phyloP scores from a whole-genome alignment of 2,113 vertebrate species.

The Ardeotis arabs region DNA sequence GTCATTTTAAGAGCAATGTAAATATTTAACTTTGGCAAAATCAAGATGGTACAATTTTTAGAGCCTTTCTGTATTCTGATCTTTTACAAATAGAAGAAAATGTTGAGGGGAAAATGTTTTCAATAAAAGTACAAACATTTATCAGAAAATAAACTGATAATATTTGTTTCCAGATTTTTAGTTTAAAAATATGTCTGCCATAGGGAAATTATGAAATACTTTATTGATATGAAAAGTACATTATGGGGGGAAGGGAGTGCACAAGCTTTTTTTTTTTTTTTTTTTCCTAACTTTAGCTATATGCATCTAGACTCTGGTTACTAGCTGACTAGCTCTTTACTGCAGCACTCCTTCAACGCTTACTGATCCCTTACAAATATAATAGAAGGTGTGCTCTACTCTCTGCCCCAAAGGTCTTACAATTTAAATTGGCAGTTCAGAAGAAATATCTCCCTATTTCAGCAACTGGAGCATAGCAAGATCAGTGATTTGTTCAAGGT shows the following conservation, averaged over 20 bases:
- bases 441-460: conserved; percentile 76
- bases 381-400: conserved; percentile 12
- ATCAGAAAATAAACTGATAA: background rate
- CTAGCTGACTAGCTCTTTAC: background rate
- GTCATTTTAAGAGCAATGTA: background rate
- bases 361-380: conserved; percentile 45
- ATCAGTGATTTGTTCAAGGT: conserved; percentile 62
- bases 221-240: background rate
- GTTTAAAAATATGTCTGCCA: background rate
- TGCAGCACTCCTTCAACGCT: conserved; percentile 5
- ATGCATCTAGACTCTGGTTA: background rate
- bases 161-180: background rate
- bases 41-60: background rate
- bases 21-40: background rate
- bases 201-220: background rate
- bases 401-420: conserved; percentile 62
- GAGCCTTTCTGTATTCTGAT: background rate
- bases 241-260: background rate
- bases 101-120: background rate
- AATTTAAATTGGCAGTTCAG: conserved; percentile 66
- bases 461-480: conserved; percentile 56
- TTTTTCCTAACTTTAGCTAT: background rate
- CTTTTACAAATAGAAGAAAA: background rate
- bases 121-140: background rate
- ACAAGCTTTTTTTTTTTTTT: background rate